Percentiles rank a stretch among this genome's conserved stretches.
Conservation (phyloP, 1,140 invertebrate species). For the Thaumatotibia leucotreta region DNA sequence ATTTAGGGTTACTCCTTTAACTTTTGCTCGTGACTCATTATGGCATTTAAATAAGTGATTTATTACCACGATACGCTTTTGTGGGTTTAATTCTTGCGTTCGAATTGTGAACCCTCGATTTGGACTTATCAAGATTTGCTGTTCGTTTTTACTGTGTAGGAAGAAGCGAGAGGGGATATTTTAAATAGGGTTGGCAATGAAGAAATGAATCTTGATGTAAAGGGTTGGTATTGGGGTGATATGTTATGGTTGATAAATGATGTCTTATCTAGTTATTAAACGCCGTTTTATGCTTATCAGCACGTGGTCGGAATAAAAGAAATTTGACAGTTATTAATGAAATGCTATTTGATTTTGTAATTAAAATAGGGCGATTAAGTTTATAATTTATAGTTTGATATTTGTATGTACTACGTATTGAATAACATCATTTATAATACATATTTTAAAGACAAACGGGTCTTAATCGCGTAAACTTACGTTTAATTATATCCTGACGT, state of each 20-base stretch:
- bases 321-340: neutral
- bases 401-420: neutral
- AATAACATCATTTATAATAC: too few species aligned
- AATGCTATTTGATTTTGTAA: neutral
- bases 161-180: slow-evolving; percentile 20
- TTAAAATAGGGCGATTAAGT: neutral
- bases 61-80: slow-evolving; percentile 34
- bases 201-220: slow-evolving; percentile 9
- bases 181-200: slow-evolving; percentile 27
- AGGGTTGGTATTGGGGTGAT: slow-evolving; percentile 5
- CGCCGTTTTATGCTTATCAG: neutral
- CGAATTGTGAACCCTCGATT: slow-evolving; percentile 28
- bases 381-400: neutral
- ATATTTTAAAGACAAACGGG: too few species aligned
- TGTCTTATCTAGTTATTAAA: slow-evolving; percentile 11
- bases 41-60: slow-evolving; percentile 57
- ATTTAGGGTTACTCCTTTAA: slow-evolving; percentile 51
- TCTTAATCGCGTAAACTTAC: too few species aligned
- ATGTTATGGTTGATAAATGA: slow-evolving; percentile 11
- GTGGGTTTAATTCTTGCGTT: slow-evolving; percentile 37
- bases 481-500: too few species aligned
- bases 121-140: neutral
- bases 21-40: slow-evolving; percentile 49
- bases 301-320: slow-evolving; percentile 4
- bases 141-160: neutral